phyloP scores from a whole-genome alignment of 2,888 invertebrate genomes.

The Ganaspis brasiliensis region DNA sequence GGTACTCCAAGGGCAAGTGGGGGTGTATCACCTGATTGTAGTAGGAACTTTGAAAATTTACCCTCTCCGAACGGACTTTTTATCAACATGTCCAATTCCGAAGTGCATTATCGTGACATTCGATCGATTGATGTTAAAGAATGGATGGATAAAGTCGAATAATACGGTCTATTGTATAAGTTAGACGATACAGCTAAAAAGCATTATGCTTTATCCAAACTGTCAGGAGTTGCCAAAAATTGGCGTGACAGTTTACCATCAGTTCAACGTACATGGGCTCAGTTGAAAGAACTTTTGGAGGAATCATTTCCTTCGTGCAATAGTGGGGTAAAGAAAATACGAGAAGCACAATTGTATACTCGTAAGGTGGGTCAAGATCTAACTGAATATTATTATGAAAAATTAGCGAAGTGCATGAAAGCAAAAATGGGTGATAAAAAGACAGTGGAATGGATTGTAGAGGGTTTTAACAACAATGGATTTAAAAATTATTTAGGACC shows the following conservation, averaged over 20 bases:
- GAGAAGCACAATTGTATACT: conserved; percentile 59
- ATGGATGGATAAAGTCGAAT: conserved; percentile 63
- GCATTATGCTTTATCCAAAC: conserved; percentile 61
- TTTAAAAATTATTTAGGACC: conserved; percentile 59
- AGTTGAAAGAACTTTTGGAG: background rate
- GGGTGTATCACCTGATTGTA: no score
- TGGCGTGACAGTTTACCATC: conserved; percentile 63
- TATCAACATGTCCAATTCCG: no score
- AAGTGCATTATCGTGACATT: background rate
- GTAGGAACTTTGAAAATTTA: no score
- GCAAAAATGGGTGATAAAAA: conserved; percentile 58
- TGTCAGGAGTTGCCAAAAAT: conserved; percentile 61
- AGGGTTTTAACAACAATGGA: conserved; percentile 50
- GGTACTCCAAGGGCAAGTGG: no score
- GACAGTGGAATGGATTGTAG: conserved; percentile 61
- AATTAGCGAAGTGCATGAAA: conserved; percentile 61
- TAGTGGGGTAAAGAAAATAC: conserved; percentile 44
- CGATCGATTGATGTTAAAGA: conserved; percentile 49
- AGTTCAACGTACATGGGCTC: background rate
- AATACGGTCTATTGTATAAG: conserved; percentile 60
- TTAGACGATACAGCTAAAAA: conserved; percentile 61
- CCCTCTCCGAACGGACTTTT: no score
- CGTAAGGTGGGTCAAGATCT: conserved; percentile 56
- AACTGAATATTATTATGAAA: conserved; percentile 62
- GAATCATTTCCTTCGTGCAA: background rate